Evolutionary conservation across 1,140 invertebrate genomes (phyloP).

Genomic region (Plutomurus gul): DNA sequence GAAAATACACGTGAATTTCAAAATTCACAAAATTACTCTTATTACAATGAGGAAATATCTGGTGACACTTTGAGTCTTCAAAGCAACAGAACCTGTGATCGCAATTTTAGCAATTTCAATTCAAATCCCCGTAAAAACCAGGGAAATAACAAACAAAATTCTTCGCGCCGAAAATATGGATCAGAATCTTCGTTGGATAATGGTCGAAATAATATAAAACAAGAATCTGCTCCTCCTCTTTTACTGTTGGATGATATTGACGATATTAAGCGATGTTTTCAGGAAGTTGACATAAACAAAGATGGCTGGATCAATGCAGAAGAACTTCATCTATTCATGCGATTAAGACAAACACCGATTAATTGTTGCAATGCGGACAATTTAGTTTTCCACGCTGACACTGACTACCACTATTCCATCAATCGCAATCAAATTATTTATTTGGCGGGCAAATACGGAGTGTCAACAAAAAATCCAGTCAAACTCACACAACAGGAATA

Average conservation of each 20-base stretch:
- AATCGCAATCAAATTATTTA: neutral
- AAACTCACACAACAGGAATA: neutral
- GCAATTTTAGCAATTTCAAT: too few relatives aligned
- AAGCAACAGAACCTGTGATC: too few relatives aligned
- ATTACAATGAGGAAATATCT: too few relatives aligned
- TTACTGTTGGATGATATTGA: neutral
- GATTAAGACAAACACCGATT: neutral
- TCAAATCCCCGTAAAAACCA: too few relatives aligned
- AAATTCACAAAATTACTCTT: too few relatives aligned
- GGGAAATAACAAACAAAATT: too few relatives aligned
- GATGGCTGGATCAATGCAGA: neutral
- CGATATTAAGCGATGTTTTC: neutral
- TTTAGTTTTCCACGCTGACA: neutral
- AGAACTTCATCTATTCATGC: neutral
- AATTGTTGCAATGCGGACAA: neutral
- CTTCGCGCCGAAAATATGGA: too few relatives aligned
- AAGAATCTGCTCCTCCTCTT: too few relatives aligned
- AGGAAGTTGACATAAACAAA: neutral
- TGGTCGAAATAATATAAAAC: too few relatives aligned
- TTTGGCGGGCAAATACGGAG: neutral
- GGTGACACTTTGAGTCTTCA: too few relatives aligned
- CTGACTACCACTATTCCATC: neutral
- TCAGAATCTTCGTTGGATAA: neutral
- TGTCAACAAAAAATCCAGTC: neutral
- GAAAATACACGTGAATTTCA: too few relatives aligned